phyloP scores from a whole-genome alignment of 2,113 vertebrate species.

The Garra rufa region DNA sequence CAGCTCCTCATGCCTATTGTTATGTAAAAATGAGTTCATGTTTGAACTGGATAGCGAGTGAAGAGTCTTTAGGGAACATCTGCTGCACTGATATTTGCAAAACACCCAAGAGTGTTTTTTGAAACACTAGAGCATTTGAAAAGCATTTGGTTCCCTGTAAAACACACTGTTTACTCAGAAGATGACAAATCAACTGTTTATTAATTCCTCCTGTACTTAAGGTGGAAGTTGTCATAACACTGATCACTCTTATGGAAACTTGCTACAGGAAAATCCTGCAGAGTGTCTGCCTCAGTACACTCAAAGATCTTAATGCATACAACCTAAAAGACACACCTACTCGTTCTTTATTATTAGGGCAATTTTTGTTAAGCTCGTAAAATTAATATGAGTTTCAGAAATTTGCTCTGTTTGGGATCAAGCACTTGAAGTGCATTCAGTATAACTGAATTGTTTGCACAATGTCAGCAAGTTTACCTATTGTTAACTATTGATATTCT shows the following conservation, averaged over 20 bases:
- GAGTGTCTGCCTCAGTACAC: neutral
- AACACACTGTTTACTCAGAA: neutral
- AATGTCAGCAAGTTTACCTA: too few species aligned
- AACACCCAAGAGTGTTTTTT: neutral
- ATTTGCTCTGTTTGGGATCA: neutral
- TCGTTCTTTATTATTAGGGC: neutral
- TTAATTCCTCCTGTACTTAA: neutral
- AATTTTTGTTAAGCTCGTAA: neutral
- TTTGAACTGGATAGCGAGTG: neutral
- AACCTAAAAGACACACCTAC: neutral
- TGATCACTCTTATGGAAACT: conserved; percentile 13
- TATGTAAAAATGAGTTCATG: neutral
- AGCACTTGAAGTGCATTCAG: neutral
- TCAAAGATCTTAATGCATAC: neutral
- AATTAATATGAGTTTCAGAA: neutral
- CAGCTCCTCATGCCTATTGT: neutral
- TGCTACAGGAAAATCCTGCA: neutral
- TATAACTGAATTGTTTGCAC: neutral
- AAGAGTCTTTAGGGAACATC: neutral
- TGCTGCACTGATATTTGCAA: neutral
- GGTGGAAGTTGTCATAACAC: conserved; percentile 1
- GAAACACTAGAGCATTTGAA: neutral
- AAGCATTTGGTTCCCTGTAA: neutral
- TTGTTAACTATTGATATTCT: neutral
- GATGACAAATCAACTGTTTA: neutral